phyloP scores from a whole-genome alignment of 1,140 invertebrate genomes.

The Pogonomyrmex californicus region DNA sequence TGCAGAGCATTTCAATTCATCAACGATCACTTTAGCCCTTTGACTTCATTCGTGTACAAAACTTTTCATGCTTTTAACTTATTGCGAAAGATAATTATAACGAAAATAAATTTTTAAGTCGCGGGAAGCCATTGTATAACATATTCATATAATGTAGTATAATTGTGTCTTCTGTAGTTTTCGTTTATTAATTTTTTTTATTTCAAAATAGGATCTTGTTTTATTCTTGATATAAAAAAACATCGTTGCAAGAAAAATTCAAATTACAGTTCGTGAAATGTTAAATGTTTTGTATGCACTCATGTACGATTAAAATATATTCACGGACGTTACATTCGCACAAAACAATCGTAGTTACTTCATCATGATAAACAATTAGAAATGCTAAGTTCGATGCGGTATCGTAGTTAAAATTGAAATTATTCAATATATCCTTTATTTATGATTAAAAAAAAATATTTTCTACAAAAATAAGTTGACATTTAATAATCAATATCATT shows the following conservation, averaged over 20 bases:
- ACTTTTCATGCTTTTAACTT: background rate
- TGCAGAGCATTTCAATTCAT: constrained; percentile 27
- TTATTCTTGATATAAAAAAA: background rate
- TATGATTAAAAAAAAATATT: background rate
- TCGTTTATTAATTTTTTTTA: background rate
- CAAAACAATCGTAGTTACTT: constrained; percentile 19
- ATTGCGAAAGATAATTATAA: background rate
- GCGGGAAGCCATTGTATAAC: background rate
- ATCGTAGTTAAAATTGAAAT: background rate
- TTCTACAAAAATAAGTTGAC: background rate
- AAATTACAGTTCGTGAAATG: constrained; percentile 17
- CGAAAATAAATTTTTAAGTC: background rate
- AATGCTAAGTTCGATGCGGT: background rate
- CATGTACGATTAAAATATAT: constrained; percentile 43
- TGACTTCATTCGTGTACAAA: background rate
- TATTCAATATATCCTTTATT: background rate
- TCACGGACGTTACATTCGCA: constrained; percentile 8
- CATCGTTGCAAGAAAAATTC: background rate
- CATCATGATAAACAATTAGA: constrained; percentile 4
- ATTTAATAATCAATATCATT: background rate
- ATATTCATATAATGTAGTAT: background rate
- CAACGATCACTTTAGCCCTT: constrained; percentile 19
- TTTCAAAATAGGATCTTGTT: background rate
- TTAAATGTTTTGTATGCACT: constrained; percentile 25
- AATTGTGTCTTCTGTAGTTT: background rate